Base-by-base conservation (phyloP, 2,797 vertebrate species). In the Hozukius guyotensis region DNA sequence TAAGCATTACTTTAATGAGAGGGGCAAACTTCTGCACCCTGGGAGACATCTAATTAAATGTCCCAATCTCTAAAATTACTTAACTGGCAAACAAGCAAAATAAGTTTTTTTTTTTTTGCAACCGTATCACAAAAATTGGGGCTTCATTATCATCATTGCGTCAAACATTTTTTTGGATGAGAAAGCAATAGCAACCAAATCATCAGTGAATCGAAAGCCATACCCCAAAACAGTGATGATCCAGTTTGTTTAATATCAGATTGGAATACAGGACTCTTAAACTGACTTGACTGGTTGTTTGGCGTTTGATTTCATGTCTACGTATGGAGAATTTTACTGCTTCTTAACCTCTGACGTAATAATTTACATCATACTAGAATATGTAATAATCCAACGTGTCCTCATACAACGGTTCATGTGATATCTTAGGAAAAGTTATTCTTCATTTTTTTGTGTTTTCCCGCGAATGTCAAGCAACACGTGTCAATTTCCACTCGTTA, bases 1-100 rank as follows among this genome's bases (percentile, higher is more conserved):
- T 87, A 82, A 83, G 63, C 88, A 90, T 90, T 90, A 90, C 83
- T 89, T 83, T 89, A 90, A 88, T 90, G 77, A 87, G 78, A 90
- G 84, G 27, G 34, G 78, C 77, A 87, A 87, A 91, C 67, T 66
- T 81, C 73, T 75, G 69, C 77, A 74, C 22, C 69, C 25, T 56
- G 38, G 32, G 69, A 80, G 24, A 77, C 70, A 78, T 85, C 67
- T 77, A 85, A 86, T 87, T 76, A 77, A 85, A 85, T 77, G 56
- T 46, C 59, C 55, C 12, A 31, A 73, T 88, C 66, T 82, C 66
- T 73, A 61, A 83, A 81, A 82, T 80, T 14, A 81, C 71, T 78
- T 57, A 59, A 71, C 53, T 67, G 64, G 59, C 42, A 86, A 80
- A 86, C 20, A 53, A 56, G 68, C 42, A 72, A 62, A 75, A 64